These are phyloP conservation scores for Drosophila suboccidentalis DNA, from an alignment of 2,888 invertebrate genomes.

Conservation along the genomic window DNA sequence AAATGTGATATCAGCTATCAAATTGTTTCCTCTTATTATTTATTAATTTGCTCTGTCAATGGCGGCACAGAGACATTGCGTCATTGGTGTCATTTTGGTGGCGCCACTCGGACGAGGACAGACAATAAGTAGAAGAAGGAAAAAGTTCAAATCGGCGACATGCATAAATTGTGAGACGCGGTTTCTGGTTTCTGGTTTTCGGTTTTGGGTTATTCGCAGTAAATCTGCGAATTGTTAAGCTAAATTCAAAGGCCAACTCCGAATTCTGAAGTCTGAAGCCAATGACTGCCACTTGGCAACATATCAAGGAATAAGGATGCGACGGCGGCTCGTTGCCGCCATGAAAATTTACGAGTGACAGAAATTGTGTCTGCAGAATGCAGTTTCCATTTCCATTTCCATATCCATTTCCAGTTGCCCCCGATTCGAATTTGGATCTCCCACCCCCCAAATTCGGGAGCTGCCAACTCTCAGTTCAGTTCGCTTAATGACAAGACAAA, in stretches of 20 bases:
- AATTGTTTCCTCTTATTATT: no score
- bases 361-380: conserved; percentile 60
- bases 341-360: conserved; percentile 79
- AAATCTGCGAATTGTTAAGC: conserved; percentile 73
- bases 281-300: conserved; percentile 78
- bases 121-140: neutral
- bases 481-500: conserved; percentile 75
- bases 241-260: conserved; percentile 60
- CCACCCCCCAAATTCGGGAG: conserved; percentile 17
- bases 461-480: conserved; percentile 40
- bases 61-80: conserved; percentile 41
- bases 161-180: conserved; percentile 67
- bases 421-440: neutral
- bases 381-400: conserved; percentile 14
- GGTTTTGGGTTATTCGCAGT: conserved; percentile 56
- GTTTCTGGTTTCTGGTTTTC: conserved; percentile 55
- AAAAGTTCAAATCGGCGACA: conserved; percentile 57
- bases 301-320: conserved; percentile 64
- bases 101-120: conserved; percentile 58
- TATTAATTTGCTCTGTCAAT: conserved; percentile 29
- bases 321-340: conserved; percentile 78
- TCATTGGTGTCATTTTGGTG: conserved; percentile 53
- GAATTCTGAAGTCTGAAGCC: conserved; percentile 55
- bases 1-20: no score
- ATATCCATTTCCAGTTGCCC: conserved; percentile 50